Percentiles rank a stretch among this genome's conserved stretches.
These are phyloP conservation scores for Psococerastis gibbosa DNA, from an alignment of 2,888 invertebrate genomes.

Conservation along the genomic window DNA sequence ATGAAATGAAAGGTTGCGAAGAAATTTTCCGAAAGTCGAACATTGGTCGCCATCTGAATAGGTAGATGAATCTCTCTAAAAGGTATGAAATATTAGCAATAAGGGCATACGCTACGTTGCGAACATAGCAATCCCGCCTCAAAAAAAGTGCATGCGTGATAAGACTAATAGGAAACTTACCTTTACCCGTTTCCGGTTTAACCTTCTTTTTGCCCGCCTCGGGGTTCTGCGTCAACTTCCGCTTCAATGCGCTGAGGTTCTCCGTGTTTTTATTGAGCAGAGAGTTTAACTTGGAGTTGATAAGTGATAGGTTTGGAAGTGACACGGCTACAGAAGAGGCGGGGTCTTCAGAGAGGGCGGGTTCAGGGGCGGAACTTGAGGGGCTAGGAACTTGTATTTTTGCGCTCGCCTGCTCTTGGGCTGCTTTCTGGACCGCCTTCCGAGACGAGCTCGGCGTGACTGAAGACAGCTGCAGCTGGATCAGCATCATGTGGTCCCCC, in stretches of 20 bases:
- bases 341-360: not conserved
- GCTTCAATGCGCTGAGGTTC: slow-evolving; percentile 2
- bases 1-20: too few species aligned
- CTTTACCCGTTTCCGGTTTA: not conserved
- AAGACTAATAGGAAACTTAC: too few species aligned
- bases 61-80: too few species aligned
- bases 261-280: slow-evolving; percentile 3
- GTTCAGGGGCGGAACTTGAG: slow-evolving; percentile 11
- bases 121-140: too few species aligned
- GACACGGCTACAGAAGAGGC: not conserved
- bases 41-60: too few species aligned
- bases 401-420: not conserved
- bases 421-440: not conserved
- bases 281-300: slow-evolving; percentile 4
- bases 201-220: not conserved
- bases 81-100: too few species aligned
- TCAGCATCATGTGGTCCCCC: slow-evolving; percentile 95
- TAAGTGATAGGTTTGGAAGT: not conserved
- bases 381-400: slow-evolving; percentile 3
- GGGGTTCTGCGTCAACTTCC: not conserved
- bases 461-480: slow-evolving; percentile 83
- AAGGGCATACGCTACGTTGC: too few species aligned
- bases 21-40: too few species aligned
- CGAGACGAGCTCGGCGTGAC: slow-evolving; percentile 38
- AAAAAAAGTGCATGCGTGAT: too few species aligned